These are phyloP conservation scores for Pachliopta kotzebuea DNA, from an alignment of 2,888 invertebrate genomes.

Conservation along the genomic window DNA sequence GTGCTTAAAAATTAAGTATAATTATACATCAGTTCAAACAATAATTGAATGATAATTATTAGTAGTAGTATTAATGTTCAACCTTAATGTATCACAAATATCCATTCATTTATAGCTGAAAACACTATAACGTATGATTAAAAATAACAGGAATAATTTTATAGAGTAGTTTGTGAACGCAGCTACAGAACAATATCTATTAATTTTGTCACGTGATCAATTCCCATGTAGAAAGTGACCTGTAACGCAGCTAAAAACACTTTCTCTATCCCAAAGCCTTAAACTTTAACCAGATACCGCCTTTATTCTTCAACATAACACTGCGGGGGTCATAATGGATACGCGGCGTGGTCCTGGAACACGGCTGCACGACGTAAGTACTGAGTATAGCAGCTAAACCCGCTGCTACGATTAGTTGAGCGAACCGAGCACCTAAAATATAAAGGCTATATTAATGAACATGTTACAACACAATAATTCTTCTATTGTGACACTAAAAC, in stretches of 20 bases:
- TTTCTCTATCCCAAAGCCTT: constrained; percentile 33
- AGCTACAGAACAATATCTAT: not conserved
- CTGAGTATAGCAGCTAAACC: constrained; percentile 59
- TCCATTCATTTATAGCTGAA: too few species aligned
- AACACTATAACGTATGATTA: too few species aligned
- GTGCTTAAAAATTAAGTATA: too few species aligned
- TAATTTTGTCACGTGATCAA: constrained; percentile 3
- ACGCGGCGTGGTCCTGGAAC: constrained; percentile 56
- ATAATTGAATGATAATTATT: too few species aligned
- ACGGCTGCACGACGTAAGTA: constrained; percentile 58
- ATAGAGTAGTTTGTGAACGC: not conserved
- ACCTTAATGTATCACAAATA: too few species aligned
- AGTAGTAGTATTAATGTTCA: too few species aligned
- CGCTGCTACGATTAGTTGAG: constrained; percentile 61
- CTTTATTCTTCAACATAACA: constrained; percentile 73
- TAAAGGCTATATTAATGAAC: constrained; percentile 25
- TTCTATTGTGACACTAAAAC: not conserved
- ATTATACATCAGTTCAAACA: too few species aligned
- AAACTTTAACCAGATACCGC: constrained; percentile 69
- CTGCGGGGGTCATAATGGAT: constrained; percentile 70
- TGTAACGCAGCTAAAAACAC: too few species aligned
- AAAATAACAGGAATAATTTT: not conserved
- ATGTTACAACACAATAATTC: constrained; percentile 1
- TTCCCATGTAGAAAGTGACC: not conserved
- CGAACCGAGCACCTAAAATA: constrained; percentile 70